Evolutionary conservation across 2,113 vertebrate species (phyloP).

Genomic region (Esox niger): DNA sequence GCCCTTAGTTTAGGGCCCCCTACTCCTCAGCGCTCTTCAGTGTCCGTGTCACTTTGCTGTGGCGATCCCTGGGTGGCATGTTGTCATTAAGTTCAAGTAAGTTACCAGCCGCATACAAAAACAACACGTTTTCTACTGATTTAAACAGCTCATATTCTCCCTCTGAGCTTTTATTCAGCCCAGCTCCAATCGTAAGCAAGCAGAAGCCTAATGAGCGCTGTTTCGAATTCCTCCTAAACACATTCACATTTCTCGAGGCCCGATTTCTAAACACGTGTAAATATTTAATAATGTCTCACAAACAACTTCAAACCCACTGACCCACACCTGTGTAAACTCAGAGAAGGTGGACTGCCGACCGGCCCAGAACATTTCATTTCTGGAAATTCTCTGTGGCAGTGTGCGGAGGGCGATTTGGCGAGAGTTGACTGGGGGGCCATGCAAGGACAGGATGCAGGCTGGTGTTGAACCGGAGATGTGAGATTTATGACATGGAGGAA

Average conservation of each 20-base stretch:
- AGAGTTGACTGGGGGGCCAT: constrained; percentile 34
- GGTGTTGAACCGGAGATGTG: constrained; percentile 44
- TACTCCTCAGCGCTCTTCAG: too few relatives aligned
- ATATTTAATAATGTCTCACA: constrained; percentile 50
- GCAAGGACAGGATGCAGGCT: constrained; percentile 40
- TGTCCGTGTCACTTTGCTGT: background rate
- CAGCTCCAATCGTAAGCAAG: constrained; percentile 29
- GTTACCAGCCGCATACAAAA: background rate
- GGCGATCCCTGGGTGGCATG: constrained; percentile 11
- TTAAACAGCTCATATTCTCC: constrained; percentile 46
- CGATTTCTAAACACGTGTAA: constrained; percentile 48
- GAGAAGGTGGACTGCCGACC: constrained; percentile 38
- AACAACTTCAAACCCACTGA: constrained; percentile 30
- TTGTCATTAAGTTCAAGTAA: constrained; percentile 25
- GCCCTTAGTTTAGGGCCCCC: too few relatives aligned
- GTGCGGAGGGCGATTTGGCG: constrained; percentile 26
- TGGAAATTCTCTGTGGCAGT: background rate
- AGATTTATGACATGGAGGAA: constrained; percentile 47
- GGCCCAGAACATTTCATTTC: constrained; percentile 2
- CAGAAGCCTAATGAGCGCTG: constrained; percentile 36
- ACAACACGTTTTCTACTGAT: constrained; percentile 35
- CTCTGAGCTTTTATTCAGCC: constrained; percentile 28
- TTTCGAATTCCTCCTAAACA: constrained; percentile 21
- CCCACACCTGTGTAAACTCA: constrained; percentile 65
- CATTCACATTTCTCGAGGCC: constrained; percentile 38